phyloP scores from a whole-genome alignment of 2,888 invertebrate species.

The Drymonia ruficornis region DNA sequence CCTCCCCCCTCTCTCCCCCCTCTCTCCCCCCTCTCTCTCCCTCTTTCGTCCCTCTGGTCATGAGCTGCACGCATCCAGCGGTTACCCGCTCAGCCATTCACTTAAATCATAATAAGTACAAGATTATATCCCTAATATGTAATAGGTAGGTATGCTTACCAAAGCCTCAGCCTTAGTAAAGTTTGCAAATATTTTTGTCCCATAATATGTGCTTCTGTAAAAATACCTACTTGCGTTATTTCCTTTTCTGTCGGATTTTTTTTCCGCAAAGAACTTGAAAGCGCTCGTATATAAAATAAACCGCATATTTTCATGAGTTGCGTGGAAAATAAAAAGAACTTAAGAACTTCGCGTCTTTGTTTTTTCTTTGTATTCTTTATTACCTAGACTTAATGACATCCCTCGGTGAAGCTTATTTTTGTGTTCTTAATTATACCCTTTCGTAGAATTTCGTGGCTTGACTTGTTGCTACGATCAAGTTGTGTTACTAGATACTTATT shows the following conservation, averaged over 20 bases:
- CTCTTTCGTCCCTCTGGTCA: too few species aligned
- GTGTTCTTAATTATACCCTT: not conserved
- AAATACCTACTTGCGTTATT: not conserved
- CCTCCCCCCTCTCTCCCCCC: too few species aligned
- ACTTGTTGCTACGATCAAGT: not conserved
- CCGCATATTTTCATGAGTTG: conserved; percentile 3
- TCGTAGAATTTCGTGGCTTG: not conserved
- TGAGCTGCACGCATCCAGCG: too few species aligned
- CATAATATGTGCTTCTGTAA: not conserved
- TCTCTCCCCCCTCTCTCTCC: too few species aligned
- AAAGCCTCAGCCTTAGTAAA: not conserved
- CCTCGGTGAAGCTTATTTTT: not conserved
- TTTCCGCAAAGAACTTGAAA: not conserved
- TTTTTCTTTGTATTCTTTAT: not conserved
- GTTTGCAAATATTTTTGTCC: not conserved
- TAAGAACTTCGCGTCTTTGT: not conserved
- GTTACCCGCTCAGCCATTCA: too few species aligned
- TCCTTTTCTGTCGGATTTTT: not conserved
- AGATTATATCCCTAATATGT: too few species aligned
- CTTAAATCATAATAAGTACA: too few species aligned
- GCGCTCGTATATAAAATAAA: conserved; percentile 6
- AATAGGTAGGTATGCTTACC: too few species aligned
- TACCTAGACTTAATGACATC: not conserved
- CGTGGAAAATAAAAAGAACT: conserved; percentile 1
- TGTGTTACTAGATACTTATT: too few species aligned